Percentiles rank a stretch among this genome's conserved stretches.
Evolutionary conservation across 2,797 vertebrate species (phyloP).

Genomic region (Melopsittacus undulatus): DNA sequence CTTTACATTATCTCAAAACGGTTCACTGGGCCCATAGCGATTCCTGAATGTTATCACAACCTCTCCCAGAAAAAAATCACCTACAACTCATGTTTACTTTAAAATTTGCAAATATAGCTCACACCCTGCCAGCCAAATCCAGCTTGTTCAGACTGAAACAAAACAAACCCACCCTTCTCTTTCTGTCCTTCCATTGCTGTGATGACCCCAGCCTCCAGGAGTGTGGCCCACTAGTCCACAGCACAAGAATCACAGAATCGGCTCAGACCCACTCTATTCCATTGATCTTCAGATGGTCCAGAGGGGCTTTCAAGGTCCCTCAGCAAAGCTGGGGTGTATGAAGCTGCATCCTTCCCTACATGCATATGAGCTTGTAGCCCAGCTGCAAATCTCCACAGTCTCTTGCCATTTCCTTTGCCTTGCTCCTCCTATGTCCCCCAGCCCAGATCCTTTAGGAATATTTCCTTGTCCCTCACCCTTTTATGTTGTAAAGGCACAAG

Average conservation of each 20-base stretch:
- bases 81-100: slow-evolving; percentile 47
- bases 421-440: not conserved
- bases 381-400: not conserved
- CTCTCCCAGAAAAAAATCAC: slow-evolving; percentile 50
- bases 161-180: not conserved
- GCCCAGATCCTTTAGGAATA: not conserved
- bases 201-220: not conserved
- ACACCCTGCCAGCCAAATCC: slow-evolving; percentile 44
- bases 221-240: not conserved
- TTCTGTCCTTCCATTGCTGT: not conserved
- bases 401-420: not conserved
- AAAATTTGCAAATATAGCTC: slow-evolving; percentile 63
- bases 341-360: not conserved
- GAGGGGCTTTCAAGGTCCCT: not conserved
- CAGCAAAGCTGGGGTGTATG: not conserved
- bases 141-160: not conserved
- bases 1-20: slow-evolving; percentile 46
- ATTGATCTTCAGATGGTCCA: not conserved
- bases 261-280: not conserved
- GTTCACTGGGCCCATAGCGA: not conserved
- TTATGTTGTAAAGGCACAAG: fast-evolving
- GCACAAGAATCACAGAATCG: not conserved
- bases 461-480: not conserved
- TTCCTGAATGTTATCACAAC: slow-evolving; percentile 72
- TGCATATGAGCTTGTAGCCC: not conserved